Conservation (phyloP, 2,888 invertebrate species). For the Trichopoda pennipes region DNA sequence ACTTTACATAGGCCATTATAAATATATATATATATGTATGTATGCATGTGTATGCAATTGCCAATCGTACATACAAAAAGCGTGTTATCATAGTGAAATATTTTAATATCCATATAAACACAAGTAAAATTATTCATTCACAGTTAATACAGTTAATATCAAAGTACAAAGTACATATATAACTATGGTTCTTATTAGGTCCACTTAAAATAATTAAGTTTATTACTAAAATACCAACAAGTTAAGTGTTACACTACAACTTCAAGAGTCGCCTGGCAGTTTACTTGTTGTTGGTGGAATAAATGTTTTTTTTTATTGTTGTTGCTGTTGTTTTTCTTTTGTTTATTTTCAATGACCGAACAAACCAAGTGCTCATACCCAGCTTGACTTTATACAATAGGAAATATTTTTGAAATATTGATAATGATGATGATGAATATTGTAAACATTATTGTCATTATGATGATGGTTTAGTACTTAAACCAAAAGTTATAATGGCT, state of each 20-base stretch:
- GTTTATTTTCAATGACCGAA: constrained; percentile 13
- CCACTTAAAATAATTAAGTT: constrained; percentile 66
- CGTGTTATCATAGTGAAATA: neutral
- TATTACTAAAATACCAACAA: constrained; percentile 64
- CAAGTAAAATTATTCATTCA: neutral
- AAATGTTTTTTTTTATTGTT: constrained; percentile 1
- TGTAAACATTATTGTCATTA: constrained; percentile 7
- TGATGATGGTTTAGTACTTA: constrained; percentile 49
- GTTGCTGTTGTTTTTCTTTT: too few species aligned
- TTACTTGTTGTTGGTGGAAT: constrained; percentile 8
- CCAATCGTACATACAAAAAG: neutral
- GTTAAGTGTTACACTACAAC: constrained; percentile 41
- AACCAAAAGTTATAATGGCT: constrained; percentile 62
- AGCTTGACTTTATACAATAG: neutral
- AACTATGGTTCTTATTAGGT: constrained; percentile 22
- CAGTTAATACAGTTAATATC: neutral
- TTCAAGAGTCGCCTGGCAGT: neutral
- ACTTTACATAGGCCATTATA: neutral
- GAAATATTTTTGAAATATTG: constrained; percentile 6
- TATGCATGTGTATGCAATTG: too few species aligned
- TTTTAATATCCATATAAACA: neutral
- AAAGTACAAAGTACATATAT: neutral
- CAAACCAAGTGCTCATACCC: neutral
- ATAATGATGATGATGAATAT: constrained; percentile 29
- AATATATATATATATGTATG: neutral